Base-by-base conservation (phyloP, 2,113 vertebrate genomes). In the Nesoenas mayeri region DNA sequence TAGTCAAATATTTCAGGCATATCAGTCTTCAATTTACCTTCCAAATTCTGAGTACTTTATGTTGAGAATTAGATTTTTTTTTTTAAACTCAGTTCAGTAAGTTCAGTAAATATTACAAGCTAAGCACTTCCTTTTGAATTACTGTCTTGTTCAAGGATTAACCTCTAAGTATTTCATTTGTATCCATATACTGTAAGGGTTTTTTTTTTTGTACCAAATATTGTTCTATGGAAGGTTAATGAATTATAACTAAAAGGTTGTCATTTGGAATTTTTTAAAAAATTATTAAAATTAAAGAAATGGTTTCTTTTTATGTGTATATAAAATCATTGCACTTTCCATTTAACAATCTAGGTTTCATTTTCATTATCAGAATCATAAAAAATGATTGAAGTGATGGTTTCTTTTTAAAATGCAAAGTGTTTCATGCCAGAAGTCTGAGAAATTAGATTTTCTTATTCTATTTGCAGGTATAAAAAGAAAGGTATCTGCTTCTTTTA, bases 261-360 rank as follows among this genome's bases (percentile, higher is more conserved):
- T 93, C 69, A 96, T 96, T 96, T 96, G 79, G 58, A 96, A 96
- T 97, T 97, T 98, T 73, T 95, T 97, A 98, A 93, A 97, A 97
- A 97, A 97, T 96, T 96, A 97, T 92, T 38, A 79, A 89, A 97
- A 97, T 97, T 81, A 96, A 96, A 97, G 80, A 73, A 97, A 95
- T 17, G 6, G 60, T 88, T 96, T 91, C 77, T 94, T 91, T 95
- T 93, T 90, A 95, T 79, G 92, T 67, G 74, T 85, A 17, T 95
- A 91, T 96, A 93, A 97, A 97, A 97, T 73, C 77, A 62, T 67
- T 94, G 57, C 79, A 81, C 92, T 94, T 96, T 95, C 79, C 95
- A 85, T 90, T 97, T 97, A 97, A 97, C 89, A 96, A 88, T 72
- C 42, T 74, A 95, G 85, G 95, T 96, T 97, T 97, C 95, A 83